A percentile compares a stretch with the other conserved stretches of the same genome.
Conservation (phyloP, 2,113 vertebrate genomes). For the Motacilla tschutschensis region DNA sequence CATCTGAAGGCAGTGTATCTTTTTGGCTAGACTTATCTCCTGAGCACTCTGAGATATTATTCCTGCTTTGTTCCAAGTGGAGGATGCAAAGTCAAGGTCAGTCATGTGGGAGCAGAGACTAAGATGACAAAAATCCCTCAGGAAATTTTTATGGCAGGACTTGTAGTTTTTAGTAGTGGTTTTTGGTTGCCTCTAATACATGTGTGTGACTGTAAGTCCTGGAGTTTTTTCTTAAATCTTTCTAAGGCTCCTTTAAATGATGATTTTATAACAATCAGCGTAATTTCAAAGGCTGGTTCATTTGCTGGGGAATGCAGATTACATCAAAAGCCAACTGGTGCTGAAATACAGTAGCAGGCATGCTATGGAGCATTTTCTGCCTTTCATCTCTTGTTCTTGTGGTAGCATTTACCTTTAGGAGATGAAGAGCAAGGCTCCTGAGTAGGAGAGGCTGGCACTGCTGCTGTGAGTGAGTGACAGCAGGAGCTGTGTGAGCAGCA, state of each 20-base stretch:
- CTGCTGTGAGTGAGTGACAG: constrained; percentile 11
- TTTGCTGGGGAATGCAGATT: neutral
- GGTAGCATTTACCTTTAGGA: constrained; percentile 21
- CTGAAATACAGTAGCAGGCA: neutral
- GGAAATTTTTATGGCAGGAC: neutral
- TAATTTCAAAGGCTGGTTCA: neutral
- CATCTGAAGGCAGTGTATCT: neutral
- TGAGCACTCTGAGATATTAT: neutral
- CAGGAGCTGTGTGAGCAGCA: constrained; percentile 21
- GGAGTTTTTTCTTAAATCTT: neutral
- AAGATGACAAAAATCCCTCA: neutral
- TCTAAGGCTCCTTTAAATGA: neutral
- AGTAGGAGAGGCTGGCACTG: neutral
- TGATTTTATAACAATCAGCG: neutral
- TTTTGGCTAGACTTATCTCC: neutral
- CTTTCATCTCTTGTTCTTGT: neutral
- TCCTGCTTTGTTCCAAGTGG: neutral
- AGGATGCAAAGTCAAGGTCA: neutral
- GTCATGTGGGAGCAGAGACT: neutral
- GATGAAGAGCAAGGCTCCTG: neutral
- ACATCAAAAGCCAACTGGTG: neutral
- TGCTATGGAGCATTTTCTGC: neutral
- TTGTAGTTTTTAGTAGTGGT: neutral
- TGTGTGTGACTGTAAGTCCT: neutral
- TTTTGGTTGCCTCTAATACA: neutral